Conservation (phyloP, 2,888 invertebrate genomes). For the Polydrusus pterygomalis region DNA sequence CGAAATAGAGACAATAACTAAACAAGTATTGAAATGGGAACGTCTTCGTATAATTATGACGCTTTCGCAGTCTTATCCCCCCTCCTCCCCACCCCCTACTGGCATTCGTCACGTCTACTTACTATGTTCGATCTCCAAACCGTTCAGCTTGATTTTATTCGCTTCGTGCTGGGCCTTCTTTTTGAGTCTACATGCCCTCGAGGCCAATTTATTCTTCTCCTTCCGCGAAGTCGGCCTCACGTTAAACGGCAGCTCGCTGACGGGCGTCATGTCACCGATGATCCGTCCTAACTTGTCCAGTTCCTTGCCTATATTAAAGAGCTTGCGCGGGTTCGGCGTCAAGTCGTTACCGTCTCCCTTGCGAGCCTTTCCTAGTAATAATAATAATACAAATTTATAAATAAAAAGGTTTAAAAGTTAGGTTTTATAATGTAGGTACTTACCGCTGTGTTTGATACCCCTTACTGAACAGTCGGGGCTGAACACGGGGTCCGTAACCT, state of each 20-base stretch:
- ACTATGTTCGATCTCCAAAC: slow-evolving; percentile 96
- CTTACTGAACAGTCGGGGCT: slow-evolving; percentile 93
- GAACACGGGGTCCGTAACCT: slow-evolving; percentile 96
- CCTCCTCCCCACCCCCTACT: too few relatives aligned
- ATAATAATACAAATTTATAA: too few relatives aligned
- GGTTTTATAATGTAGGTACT: too few relatives aligned
- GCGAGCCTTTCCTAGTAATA: slow-evolving; percentile 75
- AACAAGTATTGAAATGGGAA: too few relatives aligned
- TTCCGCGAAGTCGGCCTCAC: slow-evolving; percentile 94
- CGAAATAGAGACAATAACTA: background rate
- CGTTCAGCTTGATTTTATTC: slow-evolving; percentile 95
- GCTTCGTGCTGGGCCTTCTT: slow-evolving; percentile 99
- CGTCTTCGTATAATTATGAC: too few relatives aligned
- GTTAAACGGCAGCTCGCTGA: slow-evolving; percentile 93
- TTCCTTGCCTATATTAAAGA: slow-evolving; percentile 93
- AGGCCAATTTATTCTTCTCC: slow-evolving; percentile 98
- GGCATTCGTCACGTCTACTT: too few relatives aligned
- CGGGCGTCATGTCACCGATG: slow-evolving; percentile 97
- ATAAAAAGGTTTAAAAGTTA: too few relatives aligned
- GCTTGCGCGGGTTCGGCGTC: slow-evolving; percentile 94
- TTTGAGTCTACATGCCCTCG: slow-evolving; percentile 96
- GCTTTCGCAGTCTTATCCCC: too few relatives aligned
- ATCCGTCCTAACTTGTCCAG: slow-evolving; percentile 91
- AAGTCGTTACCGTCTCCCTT: slow-evolving; percentile 98
- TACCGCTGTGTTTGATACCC: slow-evolving; percentile 90